These are phyloP conservation scores for Odontamblyopus lacepedii DNA, from an alignment of 2,797 vertebrate genomes.

Conservation along the genomic window DNA sequence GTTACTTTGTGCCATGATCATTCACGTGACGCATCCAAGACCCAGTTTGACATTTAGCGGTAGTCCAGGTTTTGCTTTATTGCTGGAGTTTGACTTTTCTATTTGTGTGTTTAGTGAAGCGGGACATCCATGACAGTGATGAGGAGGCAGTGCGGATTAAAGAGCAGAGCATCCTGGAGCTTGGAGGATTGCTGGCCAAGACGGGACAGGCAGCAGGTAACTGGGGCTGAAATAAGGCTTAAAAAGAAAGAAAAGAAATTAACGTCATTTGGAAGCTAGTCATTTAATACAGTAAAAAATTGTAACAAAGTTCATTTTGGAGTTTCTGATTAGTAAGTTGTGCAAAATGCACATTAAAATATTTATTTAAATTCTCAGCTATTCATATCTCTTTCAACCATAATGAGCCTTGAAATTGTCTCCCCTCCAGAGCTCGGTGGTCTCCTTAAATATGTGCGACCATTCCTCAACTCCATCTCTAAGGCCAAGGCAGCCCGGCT, in stretches of 20 bases:
- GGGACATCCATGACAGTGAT: constrained; percentile 93
- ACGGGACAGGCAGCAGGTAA: constrained; percentile 96
- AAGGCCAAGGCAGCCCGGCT: constrained; percentile 97
- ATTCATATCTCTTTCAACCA: not conserved
- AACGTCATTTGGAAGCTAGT: too few species aligned
- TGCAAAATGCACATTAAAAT: not conserved
- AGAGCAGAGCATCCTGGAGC: constrained; percentile 97
- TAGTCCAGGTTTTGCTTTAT: not conserved
- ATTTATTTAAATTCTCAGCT: not conserved
- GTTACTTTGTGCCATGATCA: not conserved
- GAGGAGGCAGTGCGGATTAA: constrained; percentile 95
- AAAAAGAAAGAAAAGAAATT: too few species aligned
- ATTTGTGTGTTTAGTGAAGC: constrained; percentile 84
- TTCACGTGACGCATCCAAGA: not conserved
- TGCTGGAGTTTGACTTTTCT: not conserved
- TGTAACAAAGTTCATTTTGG: too few species aligned
- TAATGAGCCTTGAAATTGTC: not conserved
- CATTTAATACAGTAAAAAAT: too few species aligned
- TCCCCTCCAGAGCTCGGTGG: constrained; percentile 88
- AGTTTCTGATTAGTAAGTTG: too few species aligned
- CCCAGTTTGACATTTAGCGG: not conserved
- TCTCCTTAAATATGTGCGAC: constrained; percentile 94
- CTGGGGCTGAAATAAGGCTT: not conserved
- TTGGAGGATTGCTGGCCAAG: constrained; percentile 92
- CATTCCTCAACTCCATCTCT: constrained; percentile 97